Conservation (phyloP, 2,888 invertebrate species). For the Sabellastarte sp. region DNA sequence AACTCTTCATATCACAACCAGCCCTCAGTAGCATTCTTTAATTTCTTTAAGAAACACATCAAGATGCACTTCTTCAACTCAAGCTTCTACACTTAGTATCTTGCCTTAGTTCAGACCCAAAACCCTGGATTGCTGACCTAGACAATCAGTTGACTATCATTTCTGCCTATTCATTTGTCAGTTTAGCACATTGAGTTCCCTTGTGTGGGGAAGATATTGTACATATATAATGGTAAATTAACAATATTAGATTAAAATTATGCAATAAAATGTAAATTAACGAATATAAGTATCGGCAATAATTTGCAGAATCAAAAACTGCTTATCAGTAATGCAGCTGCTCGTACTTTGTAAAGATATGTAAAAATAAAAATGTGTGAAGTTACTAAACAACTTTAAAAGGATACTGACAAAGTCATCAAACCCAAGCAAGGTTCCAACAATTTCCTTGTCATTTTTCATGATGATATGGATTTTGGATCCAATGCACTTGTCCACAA, state of each 20-base stretch:
- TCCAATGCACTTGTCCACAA: slow-evolving; percentile 99
- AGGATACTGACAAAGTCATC: slow-evolving; percentile 88
- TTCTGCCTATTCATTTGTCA: too few species aligned
- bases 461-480: slow-evolving; percentile 99
- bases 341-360: not conserved
- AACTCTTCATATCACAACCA: too few species aligned
- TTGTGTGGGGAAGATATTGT: too few species aligned
- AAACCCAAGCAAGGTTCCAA: slow-evolving; percentile 94
- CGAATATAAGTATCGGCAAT: not conserved
- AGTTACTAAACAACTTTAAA: slow-evolving; percentile 22
- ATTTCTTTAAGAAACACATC: too few species aligned
- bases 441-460: slow-evolving; percentile 99
- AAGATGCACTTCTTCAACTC: too few species aligned
- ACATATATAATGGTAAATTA: not conserved
- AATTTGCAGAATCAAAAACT: not conserved
- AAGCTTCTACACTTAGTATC: too few species aligned
- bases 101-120: too few species aligned
- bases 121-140: too few species aligned
- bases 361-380: not conserved
- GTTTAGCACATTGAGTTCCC: too few species aligned
- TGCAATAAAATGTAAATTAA: not conserved
- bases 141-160: too few species aligned
- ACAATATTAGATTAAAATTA: not conserved
- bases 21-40: too few species aligned
- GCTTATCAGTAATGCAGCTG: not conserved